Conservation (phyloP, 2,113 vertebrate genomes). For the Centropristis striata region DNA sequence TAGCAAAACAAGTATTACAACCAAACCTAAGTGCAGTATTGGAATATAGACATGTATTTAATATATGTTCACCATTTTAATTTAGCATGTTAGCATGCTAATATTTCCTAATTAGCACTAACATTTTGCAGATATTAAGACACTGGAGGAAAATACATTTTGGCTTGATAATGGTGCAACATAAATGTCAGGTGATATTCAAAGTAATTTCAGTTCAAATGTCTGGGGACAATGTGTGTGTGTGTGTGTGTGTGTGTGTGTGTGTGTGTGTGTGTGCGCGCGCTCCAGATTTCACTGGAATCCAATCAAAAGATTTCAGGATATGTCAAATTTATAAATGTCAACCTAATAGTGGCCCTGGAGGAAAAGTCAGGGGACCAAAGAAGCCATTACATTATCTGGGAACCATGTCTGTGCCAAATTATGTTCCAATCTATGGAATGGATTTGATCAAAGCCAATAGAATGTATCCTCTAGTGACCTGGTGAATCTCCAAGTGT, state of each 20-base stretch:
- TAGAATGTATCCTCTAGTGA: not conserved
- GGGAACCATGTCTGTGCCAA: not conserved
- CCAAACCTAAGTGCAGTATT: not conserved
- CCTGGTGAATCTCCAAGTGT: not conserved
- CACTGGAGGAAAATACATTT: not conserved
- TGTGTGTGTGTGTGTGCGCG: not conserved
- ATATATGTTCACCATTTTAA: not conserved
- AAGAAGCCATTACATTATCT: not conserved
- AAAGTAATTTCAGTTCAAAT: not conserved
- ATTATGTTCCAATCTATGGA: not conserved
- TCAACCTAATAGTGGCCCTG: not conserved
- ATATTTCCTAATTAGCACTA: not conserved
- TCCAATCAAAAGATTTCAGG: not conserved
- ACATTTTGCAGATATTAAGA: not conserved
- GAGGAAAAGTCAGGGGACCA: not conserved
- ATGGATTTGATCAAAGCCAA: not conserved
- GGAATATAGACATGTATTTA: not conserved
- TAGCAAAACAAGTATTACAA: not conserved
- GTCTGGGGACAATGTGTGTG: not conserved
- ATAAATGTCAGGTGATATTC: not conserved
- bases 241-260: not conserved
- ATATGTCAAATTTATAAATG: not conserved
- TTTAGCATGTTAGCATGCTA: not conserved
- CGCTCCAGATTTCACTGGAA: not conserved
- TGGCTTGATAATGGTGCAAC: not conserved